A percentile compares a stretch with the other conserved stretches of the same genome.
Evolutionary conservation across 2,797 vertebrate species (phyloP).

Genomic region (Borostomias antarcticus): DNA sequence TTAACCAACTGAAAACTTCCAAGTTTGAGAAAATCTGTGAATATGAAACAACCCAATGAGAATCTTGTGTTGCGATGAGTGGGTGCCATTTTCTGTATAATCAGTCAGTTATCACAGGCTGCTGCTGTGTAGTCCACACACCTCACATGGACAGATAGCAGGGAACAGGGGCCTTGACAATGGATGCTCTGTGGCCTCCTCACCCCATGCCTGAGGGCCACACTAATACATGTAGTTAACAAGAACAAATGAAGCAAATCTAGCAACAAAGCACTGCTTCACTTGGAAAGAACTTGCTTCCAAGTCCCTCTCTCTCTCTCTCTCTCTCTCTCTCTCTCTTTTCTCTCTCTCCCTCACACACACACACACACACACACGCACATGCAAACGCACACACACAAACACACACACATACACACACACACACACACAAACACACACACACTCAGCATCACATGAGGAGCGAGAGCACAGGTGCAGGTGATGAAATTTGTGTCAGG

Average conservation of each 20-base stretch:
- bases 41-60: neutral
- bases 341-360: too few relatives aligned
- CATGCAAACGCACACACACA: too few relatives aligned
- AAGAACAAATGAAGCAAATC: slow-evolving; percentile 24
- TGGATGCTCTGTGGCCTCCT: slow-evolving; percentile 8
- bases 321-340: too few relatives aligned
- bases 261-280: slow-evolving; percentile 20
- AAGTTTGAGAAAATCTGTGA: neutral
- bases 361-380: too few relatives aligned
- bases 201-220: neutral
- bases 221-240: slow-evolving; percentile 12
- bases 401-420: too few relatives aligned
- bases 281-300: slow-evolving; percentile 7
- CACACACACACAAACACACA: neutral
- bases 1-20: neutral
- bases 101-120: neutral
- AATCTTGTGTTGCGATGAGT: neutral
- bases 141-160: neutral
- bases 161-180: slow-evolving; percentile 1
- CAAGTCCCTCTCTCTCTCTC: too few relatives aligned
- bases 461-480: slow-evolving; percentile 39
- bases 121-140: slow-evolving; percentile 9
- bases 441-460: neutral
- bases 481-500: slow-evolving; percentile 26
- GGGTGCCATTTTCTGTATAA: neutral